Evolutionary conservation across 2,797 vertebrate genomes (phyloP), one percentile per base, ranked within the genome.

Genomic region (Vultur gryphus): DNA sequence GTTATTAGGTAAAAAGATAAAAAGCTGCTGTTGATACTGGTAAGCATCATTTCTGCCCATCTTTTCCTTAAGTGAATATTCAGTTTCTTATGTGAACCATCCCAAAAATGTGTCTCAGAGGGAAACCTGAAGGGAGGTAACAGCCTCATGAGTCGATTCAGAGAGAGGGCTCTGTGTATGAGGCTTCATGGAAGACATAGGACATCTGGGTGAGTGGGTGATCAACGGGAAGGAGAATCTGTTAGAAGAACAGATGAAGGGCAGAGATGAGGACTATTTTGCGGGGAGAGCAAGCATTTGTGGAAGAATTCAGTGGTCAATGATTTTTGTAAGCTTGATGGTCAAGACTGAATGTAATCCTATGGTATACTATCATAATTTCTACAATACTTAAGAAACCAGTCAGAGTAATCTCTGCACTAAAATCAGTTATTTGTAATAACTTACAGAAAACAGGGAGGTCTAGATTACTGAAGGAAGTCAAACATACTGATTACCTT

Each of bases 281-380:
- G 0, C 3, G 8, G 14, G 17, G 17, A 73, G 4, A 66, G 1
- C 0, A 29, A 41, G 10, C 5, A 29, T 31, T 79, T 8, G 7
- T 31, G 2, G 15, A 48, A 76, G 9, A 15, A 51, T 35, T 71
- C 24, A 49, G 9, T 6, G 4, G 7, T 57, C 16, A n/a, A 11
- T 15, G 3, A 4, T 20, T 48, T 82, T 72, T 52, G 5, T 43
- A 21, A 59, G 1, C 8, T 46, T 61, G 41, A 52, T 24, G 3
- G 46, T 88, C 19, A 54, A 46, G 33, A 37, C 13, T 7, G 11
- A 64, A 52, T 31, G 10, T 3, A 31, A 37, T 72, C 2, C 15
- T 21, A 16, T 9, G 1, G 5, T 20, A 16, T 54, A 15, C 2
- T 14, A 1, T n/a, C 3, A 21, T 41, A 55, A 28, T 48, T 81